Evolutionary conservation across 2,888 invertebrate species (phyloP).

Genomic region (Bedellia somnulentella): DNA sequence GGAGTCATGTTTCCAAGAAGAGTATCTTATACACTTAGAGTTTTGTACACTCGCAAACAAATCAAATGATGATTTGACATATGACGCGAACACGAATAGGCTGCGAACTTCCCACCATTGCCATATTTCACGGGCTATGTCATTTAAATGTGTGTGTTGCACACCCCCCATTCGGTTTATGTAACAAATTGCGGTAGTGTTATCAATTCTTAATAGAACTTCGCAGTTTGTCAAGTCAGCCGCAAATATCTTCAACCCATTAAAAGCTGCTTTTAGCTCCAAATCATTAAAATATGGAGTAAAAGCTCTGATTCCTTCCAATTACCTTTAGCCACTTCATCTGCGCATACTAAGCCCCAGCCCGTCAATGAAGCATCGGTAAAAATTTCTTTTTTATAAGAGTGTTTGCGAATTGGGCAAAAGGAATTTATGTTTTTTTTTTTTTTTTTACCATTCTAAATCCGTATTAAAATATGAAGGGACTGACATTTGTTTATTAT

Average conservation of each 20-base stretch:
- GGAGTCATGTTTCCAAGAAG: constrained; percentile 5
- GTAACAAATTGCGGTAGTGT: background rate
- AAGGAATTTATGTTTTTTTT: constrained; percentile 1
- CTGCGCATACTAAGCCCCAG: constrained; percentile 4
- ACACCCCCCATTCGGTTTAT: too few species aligned
- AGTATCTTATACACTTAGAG: constrained; percentile 3
- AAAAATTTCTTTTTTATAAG: constrained; percentile 6
- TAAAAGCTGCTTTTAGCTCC: background rate
- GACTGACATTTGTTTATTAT: too few species aligned
- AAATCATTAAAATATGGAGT: background rate
- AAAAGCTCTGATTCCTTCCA: constrained; percentile 4
- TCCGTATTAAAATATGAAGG: too few species aligned
- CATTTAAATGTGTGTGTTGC: constrained; percentile 1
- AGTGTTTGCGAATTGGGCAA: constrained; percentile 1
- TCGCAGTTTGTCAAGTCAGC: background rate
- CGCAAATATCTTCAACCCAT: background rate
- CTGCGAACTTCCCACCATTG: constrained; percentile 10
- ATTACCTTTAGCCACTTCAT: background rate
- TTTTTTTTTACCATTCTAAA: constrained; percentile 7
- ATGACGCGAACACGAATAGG: constrained; percentile 10
- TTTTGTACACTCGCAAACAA: constrained; percentile 2
- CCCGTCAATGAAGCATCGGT: constrained; percentile 7
- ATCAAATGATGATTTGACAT: constrained; percentile 8
- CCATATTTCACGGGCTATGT: constrained; percentile 5
- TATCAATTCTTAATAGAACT: background rate